A percentile compares a stretch with the other conserved stretches of the same genome.
phyloP scores from a whole-genome alignment of 2,888 invertebrate species.

The Auanema freiburgensis region DNA sequence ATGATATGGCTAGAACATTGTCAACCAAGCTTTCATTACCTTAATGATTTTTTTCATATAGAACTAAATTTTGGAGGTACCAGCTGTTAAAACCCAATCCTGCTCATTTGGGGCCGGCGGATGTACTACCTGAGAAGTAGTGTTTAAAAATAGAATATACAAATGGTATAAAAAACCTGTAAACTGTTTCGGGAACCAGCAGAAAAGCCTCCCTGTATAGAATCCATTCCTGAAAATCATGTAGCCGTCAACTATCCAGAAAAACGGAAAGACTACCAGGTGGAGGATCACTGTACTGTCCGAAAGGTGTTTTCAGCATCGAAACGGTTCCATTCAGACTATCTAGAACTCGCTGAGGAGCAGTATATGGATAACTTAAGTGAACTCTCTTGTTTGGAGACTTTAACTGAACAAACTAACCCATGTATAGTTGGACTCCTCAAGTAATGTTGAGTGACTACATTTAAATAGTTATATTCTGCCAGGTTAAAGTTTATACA shows the following conservation, averaged over 20 bases:
- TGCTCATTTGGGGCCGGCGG: conserved; percentile 59
- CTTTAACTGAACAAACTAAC: conserved; percentile 6
- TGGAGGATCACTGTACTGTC: neutral
- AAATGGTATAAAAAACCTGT: conserved; percentile 9
- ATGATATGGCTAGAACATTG: conserved; percentile 54
- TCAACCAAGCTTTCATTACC: conserved; percentile 56
- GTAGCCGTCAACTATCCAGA: neutral
- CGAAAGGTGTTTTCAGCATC: neutral
- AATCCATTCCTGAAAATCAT: neutral
- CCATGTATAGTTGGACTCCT: conserved; percentile 4
- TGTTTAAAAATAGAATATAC: neutral
- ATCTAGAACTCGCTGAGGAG: conserved; percentile 42
- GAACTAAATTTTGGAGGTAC: conserved; percentile 15
- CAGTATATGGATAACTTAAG: conserved; percentile 41
- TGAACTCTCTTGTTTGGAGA: neutral
- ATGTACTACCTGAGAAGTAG: conserved; percentile 46
- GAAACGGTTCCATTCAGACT: conserved; percentile 7
- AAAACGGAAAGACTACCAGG: neutral
- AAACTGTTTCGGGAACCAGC: conserved; percentile 7
- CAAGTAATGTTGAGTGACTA: conserved; percentile 13
- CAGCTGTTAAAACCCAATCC: conserved; percentile 60
- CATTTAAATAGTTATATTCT: conserved; percentile 4
- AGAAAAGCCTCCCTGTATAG: conserved; percentile 16
- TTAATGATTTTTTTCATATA: neutral
- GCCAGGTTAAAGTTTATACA: too few relatives aligned